Evolutionary conservation across 2,797 vertebrate species (phyloP), one percentile per base, ranked within the genome.

Genomic region (Chaetophractus vellerosus): DNA sequence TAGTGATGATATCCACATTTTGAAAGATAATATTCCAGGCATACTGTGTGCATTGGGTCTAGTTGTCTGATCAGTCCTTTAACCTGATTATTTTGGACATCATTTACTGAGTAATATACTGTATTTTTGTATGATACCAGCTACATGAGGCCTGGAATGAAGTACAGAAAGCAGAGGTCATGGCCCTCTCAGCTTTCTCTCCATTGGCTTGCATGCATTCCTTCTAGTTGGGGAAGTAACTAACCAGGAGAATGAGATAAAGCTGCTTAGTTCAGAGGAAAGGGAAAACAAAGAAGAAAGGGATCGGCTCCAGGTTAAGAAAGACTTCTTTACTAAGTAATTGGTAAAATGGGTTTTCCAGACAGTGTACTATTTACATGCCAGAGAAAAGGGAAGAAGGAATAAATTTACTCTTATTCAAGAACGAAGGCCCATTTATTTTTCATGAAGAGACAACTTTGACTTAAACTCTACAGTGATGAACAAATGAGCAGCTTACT

Each of bases 391-490:
- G 61, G 45, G 36, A 57, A 55, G 15, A 69, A 82, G 21, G 36
- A 38, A 18, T 66, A 76, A 24, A 7, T 64, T 93, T 57, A 72
- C 6, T 33, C 23, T 21, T 31, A 76, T 83, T 91, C 5, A 75
- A 26, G 66, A 38, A 24, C 38, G 45, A 69, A 66, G 41, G 38
- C 41, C 41, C 15, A 15, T 72, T 87, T 91, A 26, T 83, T 26
- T 59, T 10, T 41, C 2, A 5, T 57, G 71, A 96, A 55, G 41
- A 61, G 24, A 48, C 33, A 15, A 33, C 21, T 88, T 82, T 83
- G 61, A 76, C 74, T 89, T 79, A 61, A 92, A 19, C 33, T 90
- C 26, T 26, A 94, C 57, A 11, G 59, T 33, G 50, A 48, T 83
- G 31, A 74, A 82, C 79, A 92, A 31, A 61, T 26, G 21, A 57